These are phyloP conservation scores for Mionectes olivaceus DNA, from an alignment of 2,797 vertebrate species.

Conservation along the genomic window DNA sequence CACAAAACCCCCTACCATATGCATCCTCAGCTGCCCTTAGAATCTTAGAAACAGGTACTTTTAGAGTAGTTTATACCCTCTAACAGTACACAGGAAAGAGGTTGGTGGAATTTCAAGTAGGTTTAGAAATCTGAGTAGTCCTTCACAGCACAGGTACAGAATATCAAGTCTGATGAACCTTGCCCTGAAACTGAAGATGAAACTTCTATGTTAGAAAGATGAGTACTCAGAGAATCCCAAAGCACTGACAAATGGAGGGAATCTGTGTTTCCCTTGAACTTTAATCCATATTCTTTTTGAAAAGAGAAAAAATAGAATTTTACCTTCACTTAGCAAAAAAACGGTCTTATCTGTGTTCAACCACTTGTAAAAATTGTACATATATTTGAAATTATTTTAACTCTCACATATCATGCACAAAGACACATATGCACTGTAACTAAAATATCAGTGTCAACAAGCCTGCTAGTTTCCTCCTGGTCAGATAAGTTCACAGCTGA, in stretches of 20 bases:
- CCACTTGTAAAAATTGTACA: not conserved
- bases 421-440: not conserved
- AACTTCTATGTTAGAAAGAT: not conserved
- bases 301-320: not conserved
- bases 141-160: not conserved
- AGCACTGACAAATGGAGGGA: not conserved
- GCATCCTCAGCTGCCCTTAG: not conserved
- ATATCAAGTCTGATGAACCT: not conserved
- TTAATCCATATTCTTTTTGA: not conserved
- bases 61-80: not conserved
- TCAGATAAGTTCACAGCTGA: not conserved
- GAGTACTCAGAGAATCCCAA: not conserved
- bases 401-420: not conserved
- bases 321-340: not conserved
- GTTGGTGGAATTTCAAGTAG: not conserved
- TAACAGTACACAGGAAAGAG: not conserved
- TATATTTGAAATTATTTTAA: not conserved
- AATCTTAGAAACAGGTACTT: not conserved
- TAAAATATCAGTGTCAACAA: not conserved
- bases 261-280: not conserved
- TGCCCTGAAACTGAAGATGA: not conserved
- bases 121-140: not conserved
- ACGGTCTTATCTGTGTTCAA: not conserved
- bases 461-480: not conserved
- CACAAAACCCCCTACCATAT: not conserved